A percentile compares a stretch with the other conserved stretches of the same genome.
Evolutionary conservation across 2,113 vertebrate genomes (phyloP).

Genomic region (Catharus minimus): DNA sequence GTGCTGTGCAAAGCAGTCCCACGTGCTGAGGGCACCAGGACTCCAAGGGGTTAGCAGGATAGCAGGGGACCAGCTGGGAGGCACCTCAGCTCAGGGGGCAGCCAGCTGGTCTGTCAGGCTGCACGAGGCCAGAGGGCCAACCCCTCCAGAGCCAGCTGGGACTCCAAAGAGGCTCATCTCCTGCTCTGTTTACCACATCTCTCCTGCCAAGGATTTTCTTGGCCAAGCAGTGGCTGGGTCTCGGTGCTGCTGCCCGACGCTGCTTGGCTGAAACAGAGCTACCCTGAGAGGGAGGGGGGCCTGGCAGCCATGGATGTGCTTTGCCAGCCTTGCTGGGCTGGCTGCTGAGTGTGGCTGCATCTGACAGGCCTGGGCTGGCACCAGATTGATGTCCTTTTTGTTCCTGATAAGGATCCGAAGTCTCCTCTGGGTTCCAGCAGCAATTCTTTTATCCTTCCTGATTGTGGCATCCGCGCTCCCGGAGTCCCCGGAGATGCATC

Average conservation of each 20-base stretch:
- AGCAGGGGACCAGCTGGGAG: neutral
- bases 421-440: slow-evolving; percentile 60
- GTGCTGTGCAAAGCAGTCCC: neutral
- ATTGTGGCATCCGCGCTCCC: slow-evolving; percentile 31
- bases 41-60: neutral
- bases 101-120: neutral
- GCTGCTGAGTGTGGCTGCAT: neutral
- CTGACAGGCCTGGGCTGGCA: slow-evolving; percentile 35
- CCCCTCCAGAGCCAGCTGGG: neutral
- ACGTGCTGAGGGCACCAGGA: neutral
- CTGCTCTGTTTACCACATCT: neutral
- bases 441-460: slow-evolving; percentile 66
- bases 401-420: slow-evolving; percentile 68
- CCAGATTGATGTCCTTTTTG: slow-evolving; percentile 66
- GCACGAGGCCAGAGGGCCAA: neutral
- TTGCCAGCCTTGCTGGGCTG: neutral
- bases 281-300: neutral
- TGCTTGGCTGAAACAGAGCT: neutral
- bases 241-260: neutral
- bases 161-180: accelerated
- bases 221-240: neutral
- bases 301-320: neutral
- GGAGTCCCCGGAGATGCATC: slow-evolving; percentile 49
- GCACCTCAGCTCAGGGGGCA: neutral
- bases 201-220: neutral